Percentiles rank a stretch among this genome's conserved stretches.
Evolutionary conservation across 2,797 vertebrate genomes (phyloP).

Genomic region (Cossypha heuglini): DNA sequence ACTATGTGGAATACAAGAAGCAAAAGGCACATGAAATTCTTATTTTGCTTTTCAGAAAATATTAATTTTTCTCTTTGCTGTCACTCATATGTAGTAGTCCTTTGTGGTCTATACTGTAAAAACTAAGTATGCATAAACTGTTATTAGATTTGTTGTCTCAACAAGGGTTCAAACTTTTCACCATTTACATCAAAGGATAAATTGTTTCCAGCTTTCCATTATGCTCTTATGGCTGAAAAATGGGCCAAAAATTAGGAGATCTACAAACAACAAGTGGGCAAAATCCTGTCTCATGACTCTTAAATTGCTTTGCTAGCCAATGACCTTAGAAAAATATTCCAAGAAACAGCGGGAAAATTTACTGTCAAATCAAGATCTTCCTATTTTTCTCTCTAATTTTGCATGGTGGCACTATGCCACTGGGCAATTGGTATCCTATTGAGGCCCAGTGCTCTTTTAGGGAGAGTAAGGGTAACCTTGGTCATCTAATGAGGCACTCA

Average conservation of each 20-base stretch:
- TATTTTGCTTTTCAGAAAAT: not conserved
- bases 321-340: not conserved
- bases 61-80: not conserved
- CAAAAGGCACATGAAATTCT: not conserved
- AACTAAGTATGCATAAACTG: not conserved
- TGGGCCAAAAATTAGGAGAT: not conserved
- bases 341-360: not conserved
- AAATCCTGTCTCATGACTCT: not conserved
- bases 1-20: not conserved
- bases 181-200: not conserved
- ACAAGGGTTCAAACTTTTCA: not conserved
- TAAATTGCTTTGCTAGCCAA: not conserved
- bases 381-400: not conserved
- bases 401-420: too few relatives aligned
- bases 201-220: not conserved
- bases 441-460: not conserved
- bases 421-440: fast-evolving
- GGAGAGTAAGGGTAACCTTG: not conserved
- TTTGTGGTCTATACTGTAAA: not conserved
- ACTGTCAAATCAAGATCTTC: not conserved
- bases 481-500: not conserved
- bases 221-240: not conserved
- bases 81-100: not conserved
- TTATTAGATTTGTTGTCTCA: not conserved
- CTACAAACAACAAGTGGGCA: not conserved